phyloP scores from a whole-genome alignment of 2,797 vertebrate genomes.

The Gymnodraco acuticeps region DNA sequence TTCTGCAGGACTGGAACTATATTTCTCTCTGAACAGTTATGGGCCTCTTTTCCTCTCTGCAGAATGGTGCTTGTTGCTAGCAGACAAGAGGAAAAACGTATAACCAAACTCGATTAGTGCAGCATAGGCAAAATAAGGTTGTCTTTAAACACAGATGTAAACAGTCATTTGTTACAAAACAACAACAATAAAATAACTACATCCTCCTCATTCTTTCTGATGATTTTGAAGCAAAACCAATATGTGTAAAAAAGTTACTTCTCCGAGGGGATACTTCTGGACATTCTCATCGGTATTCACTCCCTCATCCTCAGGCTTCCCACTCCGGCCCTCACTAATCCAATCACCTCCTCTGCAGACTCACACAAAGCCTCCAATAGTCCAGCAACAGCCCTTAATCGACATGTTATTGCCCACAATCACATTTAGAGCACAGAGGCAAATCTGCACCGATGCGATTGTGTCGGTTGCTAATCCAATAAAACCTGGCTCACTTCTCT shows the following conservation, averaged over 20 bases:
- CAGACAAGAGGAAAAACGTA: background rate
- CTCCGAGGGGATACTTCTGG: slow-evolving; percentile 45
- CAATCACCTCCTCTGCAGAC: slow-evolving; percentile 92
- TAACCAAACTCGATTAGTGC: background rate
- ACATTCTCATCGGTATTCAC: slow-evolving; percentile 76
- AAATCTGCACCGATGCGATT: slow-evolving; percentile 98
- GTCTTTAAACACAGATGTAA: background rate
- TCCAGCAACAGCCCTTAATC: slow-evolving; percentile 91
- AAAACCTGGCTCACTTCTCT: slow-evolving; percentile 83
- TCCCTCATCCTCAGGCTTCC: slow-evolving; percentile 56
- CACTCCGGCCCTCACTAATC: slow-evolving; percentile 87
- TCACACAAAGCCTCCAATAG: slow-evolving; percentile 93
- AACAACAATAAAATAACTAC: background rate
- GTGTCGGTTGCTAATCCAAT: slow-evolving; percentile 91
- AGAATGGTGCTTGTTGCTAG: background rate
- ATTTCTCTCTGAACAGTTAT: background rate
- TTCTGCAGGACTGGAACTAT: background rate
- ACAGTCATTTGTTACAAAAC: background rate
- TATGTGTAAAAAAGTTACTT: slow-evolving; percentile 50
- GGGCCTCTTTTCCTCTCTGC: background rate
- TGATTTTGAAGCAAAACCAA: slow-evolving; percentile 25
- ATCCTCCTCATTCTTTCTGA: background rate
- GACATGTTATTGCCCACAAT: slow-evolving; percentile 96
- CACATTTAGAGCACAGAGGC: slow-evolving; percentile 93
- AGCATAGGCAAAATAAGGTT: background rate